Conservation (phyloP, 1,140 invertebrate genomes). For the Aphaenogaster ashmeadi region DNA sequence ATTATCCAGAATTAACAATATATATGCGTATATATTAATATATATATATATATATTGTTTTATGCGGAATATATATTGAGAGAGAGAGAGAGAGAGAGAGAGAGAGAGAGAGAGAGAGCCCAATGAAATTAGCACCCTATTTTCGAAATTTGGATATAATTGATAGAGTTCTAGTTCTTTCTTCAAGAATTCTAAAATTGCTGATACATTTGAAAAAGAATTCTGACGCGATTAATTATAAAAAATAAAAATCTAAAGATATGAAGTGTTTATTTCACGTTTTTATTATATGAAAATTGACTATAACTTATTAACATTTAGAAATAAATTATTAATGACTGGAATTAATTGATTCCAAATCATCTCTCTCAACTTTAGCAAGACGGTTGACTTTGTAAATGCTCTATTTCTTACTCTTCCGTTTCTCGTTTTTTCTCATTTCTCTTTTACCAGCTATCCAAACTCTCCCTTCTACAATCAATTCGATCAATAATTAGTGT, state of each 20-base stretch:
- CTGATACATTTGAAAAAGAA: background rate
- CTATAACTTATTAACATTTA: slow-evolving; percentile 8
- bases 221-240: background rate
- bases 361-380: background rate
- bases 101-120: too few species aligned
- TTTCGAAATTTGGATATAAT: background rate
- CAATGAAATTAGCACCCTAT: background rate
- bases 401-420: background rate
- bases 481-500: background rate
- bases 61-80: background rate
- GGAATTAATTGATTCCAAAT: background rate
- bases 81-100: too few species aligned
- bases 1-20: slow-evolving; percentile 30
- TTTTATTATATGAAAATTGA: background rate
- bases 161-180: background rate
- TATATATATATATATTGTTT: background rate
- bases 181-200: background rate
- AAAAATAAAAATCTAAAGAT: background rate
- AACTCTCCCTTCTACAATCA: background rate
- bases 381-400: background rate
- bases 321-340: background rate
- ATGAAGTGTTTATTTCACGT: background rate
- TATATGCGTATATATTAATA: background rate
- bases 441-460: background rate
- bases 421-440: background rate